These are phyloP conservation scores for Cheilosia vernalis DNA, from an alignment of 2,888 invertebrate species.

Conservation along the genomic window DNA sequence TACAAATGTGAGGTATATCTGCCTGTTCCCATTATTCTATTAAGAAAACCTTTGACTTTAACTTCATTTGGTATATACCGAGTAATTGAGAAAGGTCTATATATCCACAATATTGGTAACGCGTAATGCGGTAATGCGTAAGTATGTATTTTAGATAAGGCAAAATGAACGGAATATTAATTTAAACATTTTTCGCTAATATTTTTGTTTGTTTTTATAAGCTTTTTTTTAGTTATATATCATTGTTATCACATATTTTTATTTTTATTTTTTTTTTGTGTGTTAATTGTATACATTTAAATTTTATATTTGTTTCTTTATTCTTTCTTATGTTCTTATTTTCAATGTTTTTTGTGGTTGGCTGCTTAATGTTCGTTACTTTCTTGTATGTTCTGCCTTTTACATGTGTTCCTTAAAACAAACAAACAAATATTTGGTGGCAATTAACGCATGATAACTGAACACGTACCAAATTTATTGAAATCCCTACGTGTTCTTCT, in stretches of 20 bases:
- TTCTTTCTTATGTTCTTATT: constrained; percentile 15
- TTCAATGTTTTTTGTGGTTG: constrained; percentile 53
- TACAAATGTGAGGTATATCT: no score
- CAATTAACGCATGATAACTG: constrained; percentile 22
- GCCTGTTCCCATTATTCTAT: no score
- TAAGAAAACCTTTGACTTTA: no score
- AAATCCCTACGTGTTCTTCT: constrained; percentile 50
- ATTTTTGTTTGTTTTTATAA: background rate
- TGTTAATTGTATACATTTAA: constrained; percentile 11
- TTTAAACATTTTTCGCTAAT: background rate
- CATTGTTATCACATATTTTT: constrained; percentile 50
- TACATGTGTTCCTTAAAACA: constrained; percentile 31
- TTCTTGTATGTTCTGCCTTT: constrained; percentile 57
- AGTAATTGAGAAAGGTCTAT: no score
- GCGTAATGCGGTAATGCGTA: no score
- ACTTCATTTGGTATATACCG: no score
- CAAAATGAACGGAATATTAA: no score
- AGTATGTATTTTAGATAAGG: no score
- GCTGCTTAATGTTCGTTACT: constrained; percentile 52
- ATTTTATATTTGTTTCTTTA: constrained; percentile 25
- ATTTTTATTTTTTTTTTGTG: background rate
- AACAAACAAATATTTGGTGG: constrained; percentile 29
- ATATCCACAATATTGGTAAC: no score
- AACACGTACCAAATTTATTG: constrained; percentile 20
- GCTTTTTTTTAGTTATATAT: background rate